Evolutionary conservation across 2,888 invertebrate species (phyloP).

Genomic region (Latrodectus hesperus): DNA sequence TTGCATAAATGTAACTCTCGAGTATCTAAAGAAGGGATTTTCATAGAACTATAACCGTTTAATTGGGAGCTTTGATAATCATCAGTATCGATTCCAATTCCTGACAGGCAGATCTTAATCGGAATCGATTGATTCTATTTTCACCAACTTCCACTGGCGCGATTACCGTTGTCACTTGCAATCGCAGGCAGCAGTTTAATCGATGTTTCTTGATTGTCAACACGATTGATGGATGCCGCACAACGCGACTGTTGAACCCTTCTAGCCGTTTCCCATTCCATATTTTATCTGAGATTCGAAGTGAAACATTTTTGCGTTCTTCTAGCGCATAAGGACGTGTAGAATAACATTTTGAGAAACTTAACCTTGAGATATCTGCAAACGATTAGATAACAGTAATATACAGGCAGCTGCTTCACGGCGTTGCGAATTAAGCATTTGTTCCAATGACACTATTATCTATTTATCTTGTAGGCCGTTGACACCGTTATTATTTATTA

Average conservation of each 20-base stretch:
- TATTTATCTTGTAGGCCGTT: slow-evolving; percentile 48
- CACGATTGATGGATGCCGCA: too few species aligned
- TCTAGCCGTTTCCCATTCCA: background rate
- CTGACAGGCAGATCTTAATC: too few species aligned
- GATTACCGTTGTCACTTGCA: too few species aligned
- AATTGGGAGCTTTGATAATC: too few species aligned
- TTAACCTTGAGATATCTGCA: slow-evolving; percentile 37
- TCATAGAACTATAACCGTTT: too few species aligned
- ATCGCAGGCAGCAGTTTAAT: too few species aligned
- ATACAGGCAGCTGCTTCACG: background rate
- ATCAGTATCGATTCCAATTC: too few species aligned
- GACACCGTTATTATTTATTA: slow-evolving; percentile 28
- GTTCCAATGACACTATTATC: slow-evolving; percentile 60
- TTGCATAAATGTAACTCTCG: too few species aligned
- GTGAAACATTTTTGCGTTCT: background rate
- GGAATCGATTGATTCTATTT: too few species aligned
- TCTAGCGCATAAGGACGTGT: background rate
- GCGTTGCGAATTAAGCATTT: slow-evolving; percentile 16
- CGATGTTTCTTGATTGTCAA: too few species aligned
- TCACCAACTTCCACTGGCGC: too few species aligned
- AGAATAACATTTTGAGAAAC: background rate
- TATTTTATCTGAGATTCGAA: background rate
- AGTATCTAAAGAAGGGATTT: too few species aligned
- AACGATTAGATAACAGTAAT: slow-evolving; percentile 28
- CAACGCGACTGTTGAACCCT: background rate